phyloP scores from a whole-genome alignment of 1,140 invertebrate genomes.

The Macrosteles quadrilineatus region DNA sequence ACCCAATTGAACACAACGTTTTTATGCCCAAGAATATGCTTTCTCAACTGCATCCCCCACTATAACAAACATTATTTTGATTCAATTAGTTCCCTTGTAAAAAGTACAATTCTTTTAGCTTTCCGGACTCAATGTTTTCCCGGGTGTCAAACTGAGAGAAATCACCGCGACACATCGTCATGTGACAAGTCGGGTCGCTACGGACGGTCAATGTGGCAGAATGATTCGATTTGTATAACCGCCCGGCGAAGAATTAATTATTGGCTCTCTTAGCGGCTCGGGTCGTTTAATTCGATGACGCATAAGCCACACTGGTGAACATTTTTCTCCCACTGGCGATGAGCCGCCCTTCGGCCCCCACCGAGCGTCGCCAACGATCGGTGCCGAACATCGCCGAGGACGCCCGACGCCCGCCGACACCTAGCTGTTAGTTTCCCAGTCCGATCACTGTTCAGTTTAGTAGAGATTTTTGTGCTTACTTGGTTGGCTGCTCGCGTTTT shows the following conservation, averaged over 20 bases:
- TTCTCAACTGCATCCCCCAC: too few relatives aligned
- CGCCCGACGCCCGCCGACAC: conserved; percentile 16
- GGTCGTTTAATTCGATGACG: conserved; percentile 20
- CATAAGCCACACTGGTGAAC: conserved; percentile 14
- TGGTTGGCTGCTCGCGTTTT: conserved; percentile 14
- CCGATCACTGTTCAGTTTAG: conserved; percentile 7
- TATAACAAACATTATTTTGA: too few relatives aligned
- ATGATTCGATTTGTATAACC: conserved; percentile 19
- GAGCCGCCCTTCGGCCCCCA: neutral
- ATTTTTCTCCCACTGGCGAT: conserved; percentile 17
- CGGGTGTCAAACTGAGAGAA: neutral
- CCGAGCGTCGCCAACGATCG: neutral
- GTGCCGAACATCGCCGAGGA: neutral
- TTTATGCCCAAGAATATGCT: too few relatives aligned
- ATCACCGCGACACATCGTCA: neutral
- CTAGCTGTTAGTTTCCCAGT: conserved; percentile 16
- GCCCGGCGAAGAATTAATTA: conserved; percentile 8
- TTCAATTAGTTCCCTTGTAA: too few relatives aligned
- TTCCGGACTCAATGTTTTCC: too few relatives aligned
- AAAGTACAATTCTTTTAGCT: too few relatives aligned
- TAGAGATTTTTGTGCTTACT: conserved; percentile 26
- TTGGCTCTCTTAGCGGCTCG: conserved; percentile 18
- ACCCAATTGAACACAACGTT: too few relatives aligned
- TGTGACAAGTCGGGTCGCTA: neutral
- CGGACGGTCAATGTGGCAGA: neutral